A percentile compares a stretch with the other conserved stretches of the same genome.
phyloP scores from a whole-genome alignment of 2,888 invertebrate species.

The Helicoverpa assulta region DNA sequence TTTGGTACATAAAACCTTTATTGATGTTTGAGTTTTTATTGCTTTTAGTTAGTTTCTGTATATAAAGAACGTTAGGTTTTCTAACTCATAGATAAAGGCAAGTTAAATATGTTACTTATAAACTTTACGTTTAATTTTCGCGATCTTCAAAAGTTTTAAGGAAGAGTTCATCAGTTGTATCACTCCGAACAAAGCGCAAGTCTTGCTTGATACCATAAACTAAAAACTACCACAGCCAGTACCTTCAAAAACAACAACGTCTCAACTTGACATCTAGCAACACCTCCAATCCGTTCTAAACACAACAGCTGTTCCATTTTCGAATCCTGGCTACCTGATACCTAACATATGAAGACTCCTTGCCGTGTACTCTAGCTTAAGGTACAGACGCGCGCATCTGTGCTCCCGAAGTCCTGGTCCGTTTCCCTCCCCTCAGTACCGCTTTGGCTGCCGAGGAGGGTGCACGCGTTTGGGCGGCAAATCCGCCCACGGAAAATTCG shows the following conservation, averaged over 20 bases:
- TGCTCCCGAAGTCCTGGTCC: conserved; percentile 73
- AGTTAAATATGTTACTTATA: no score
- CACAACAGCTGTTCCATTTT: conserved; percentile 65
- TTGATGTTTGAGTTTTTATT: neutral
- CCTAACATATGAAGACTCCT: conserved; percentile 76
- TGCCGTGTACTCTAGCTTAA: conserved; percentile 71
- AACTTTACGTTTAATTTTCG: no score
- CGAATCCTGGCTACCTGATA: conserved; percentile 66
- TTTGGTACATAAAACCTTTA: conserved; percentile 22
- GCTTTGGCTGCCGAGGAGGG: conserved; percentile 70
- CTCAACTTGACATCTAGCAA: conserved; percentile 26
- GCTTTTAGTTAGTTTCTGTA: neutral
- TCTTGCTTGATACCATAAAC: no score
- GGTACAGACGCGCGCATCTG: conserved; percentile 88
- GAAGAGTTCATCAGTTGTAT: no score
- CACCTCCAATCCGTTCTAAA: conserved; percentile 23
- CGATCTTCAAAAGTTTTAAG: no score
- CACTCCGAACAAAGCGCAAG: no score
- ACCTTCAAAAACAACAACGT: conserved; percentile 2
- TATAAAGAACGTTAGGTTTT: neutral
- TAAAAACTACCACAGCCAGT: neutral
- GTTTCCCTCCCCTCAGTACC: conserved; percentile 84
- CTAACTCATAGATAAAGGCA: neutral
- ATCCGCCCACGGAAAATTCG: conserved; percentile 68
- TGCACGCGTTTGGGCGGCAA: conserved; percentile 76